A percentile compares a stretch with the other conserved stretches of the same genome.
Evolutionary conservation across 2,888 invertebrate genomes (phyloP).

Genomic region (Mystacides longicornis): DNA sequence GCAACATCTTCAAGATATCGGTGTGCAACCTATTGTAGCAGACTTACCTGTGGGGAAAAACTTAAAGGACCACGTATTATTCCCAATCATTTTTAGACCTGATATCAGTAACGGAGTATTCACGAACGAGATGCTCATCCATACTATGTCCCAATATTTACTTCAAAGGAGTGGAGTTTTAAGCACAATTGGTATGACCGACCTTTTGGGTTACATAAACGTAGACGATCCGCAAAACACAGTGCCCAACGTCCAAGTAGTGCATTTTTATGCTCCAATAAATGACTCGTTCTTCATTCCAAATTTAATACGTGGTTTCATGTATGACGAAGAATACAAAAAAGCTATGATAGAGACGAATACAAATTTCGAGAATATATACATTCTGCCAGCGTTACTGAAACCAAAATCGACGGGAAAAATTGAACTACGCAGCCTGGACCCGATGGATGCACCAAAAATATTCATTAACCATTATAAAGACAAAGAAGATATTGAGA

Average conservation of each 20-base stretch:
- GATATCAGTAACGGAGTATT: slow-evolving; percentile 24
- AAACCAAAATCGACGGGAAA: slow-evolving; percentile 61
- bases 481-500: slow-evolving; percentile 43
- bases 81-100: slow-evolving; percentile 35
- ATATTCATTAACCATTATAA: slow-evolving; percentile 53
- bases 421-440: slow-evolving; percentile 55
- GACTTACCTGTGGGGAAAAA: slow-evolving; percentile 44
- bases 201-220: slow-evolving; percentile 15
- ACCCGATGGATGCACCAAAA: slow-evolving; percentile 55
- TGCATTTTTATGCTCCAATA: slow-evolving; percentile 26
- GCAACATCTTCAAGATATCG: slow-evolving; percentile 32
- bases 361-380: slow-evolving; percentile 29
- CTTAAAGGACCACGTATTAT: slow-evolving; percentile 45
- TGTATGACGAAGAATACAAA: slow-evolving; percentile 31
- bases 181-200: slow-evolving; percentile 25
- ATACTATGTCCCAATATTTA: background rate
- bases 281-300: slow-evolving; percentile 9
- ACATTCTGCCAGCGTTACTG: slow-evolving; percentile 49
- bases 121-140: slow-evolving; percentile 11
- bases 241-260: slow-evolving; percentile 28
- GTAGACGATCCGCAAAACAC: slow-evolving; percentile 16
- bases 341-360: slow-evolving; percentile 28
- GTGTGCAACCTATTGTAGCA: slow-evolving; percentile 27
- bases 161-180: background rate
- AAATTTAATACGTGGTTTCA: slow-evolving; percentile 23